These are phyloP conservation scores for Chelonoidis abingdonii DNA, from an alignment of 2,113 vertebrate genomes.

Conservation along the genomic window DNA sequence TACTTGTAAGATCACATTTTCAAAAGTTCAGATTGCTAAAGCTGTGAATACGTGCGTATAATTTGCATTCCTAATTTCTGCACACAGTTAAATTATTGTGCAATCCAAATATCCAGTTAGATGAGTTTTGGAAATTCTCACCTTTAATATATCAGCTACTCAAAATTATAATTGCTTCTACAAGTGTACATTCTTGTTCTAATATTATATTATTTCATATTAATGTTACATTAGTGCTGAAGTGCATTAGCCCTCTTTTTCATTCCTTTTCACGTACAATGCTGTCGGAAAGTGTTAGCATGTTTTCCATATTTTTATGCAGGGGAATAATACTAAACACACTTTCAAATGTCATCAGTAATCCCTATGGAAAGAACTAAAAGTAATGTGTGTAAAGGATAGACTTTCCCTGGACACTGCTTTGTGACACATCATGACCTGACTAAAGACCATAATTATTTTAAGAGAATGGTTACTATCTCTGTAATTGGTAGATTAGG, in stretches of 20 bases:
- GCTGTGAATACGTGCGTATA: background rate
- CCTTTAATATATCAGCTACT: background rate
- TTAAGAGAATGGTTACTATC: constrained; percentile 37
- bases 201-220: background rate
- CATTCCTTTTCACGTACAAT: background rate
- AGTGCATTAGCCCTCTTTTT: background rate
- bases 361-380: constrained; percentile 38
- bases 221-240: background rate
- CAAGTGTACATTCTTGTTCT: background rate
- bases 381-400: constrained; percentile 45
- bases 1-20: background rate
- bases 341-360: constrained; percentile 29
- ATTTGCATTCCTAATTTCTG: background rate
- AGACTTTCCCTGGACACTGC: constrained; percentile 9
- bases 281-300: background rate
- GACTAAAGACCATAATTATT: constrained; percentile 45
- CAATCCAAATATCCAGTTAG: background rate
- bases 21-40: background rate
- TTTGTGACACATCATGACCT: constrained; percentile 50
- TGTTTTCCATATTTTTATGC: background rate
- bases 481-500: constrained; percentile 44
- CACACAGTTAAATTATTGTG: background rate
- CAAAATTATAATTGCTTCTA: background rate
- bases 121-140: background rate
- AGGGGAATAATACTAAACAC: constrained; percentile 18